A percentile compares a stretch with the other conserved stretches of the same genome.
Evolutionary conservation across 2,888 invertebrate genomes (phyloP).

Genomic region (Ptychoptera contaminata): DNA sequence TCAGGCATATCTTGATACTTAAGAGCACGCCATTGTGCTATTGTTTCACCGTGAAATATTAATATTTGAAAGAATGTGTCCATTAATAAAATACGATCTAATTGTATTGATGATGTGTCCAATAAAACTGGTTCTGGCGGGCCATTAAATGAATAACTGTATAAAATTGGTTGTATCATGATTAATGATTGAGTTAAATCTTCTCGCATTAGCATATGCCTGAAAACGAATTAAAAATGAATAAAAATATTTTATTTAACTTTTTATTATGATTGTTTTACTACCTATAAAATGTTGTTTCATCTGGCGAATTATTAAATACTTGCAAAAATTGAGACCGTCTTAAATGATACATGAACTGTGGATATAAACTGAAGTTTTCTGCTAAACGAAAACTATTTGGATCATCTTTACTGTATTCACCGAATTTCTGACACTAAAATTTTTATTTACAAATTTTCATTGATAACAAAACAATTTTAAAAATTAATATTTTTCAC

Average conservation of each 20-base stretch:
- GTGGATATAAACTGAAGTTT: slow-evolving; percentile 96
- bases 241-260: slow-evolving; percentile 9
- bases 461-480: not conserved
- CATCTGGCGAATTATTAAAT: slow-evolving; percentile 99
- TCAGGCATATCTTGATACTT: slow-evolving; percentile 95
- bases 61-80: slow-evolving; percentile 99
- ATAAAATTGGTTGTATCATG: slow-evolving; percentile 99
- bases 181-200: slow-evolving; percentile 93
- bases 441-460: slow-evolving; percentile 11
- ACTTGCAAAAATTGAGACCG: slow-evolving; percentile 98
- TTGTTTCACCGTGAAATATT: slow-evolving; percentile 98
- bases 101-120: slow-evolving; percentile 94
- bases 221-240: slow-evolving; percentile 21
- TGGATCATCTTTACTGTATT: slow-evolving; percentile 94
- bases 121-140: slow-evolving; percentile 94
- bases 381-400: slow-evolving; percentile 90
- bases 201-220: slow-evolving; percentile 94
- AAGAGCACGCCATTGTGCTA: slow-evolving; percentile 90
- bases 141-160: slow-evolving; percentile 96
- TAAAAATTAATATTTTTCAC: slow-evolving; percentile 10
- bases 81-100: slow-evolving; percentile 95
- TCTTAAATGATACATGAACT: slow-evolving; percentile 98
- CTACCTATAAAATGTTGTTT: slow-evolving; percentile 93
- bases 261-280: slow-evolving; percentile 4
- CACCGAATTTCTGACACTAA: slow-evolving; percentile 98